Conservation (phyloP, 92 coral and sea anemone genomes). For the Heteractis magnifica region DNA sequence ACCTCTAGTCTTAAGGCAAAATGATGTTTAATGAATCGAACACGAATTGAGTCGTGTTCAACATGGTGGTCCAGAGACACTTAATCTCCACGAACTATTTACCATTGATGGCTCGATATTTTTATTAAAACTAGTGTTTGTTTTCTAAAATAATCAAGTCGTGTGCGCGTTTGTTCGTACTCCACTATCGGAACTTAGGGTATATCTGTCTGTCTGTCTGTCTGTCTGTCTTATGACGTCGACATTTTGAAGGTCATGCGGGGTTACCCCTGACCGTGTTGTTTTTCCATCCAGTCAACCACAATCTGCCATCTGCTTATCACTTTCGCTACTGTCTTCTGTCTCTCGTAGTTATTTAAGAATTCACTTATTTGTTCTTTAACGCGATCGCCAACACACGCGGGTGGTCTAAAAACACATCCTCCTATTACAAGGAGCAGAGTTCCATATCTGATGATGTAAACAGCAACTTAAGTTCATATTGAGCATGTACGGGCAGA, state of each 20-base stretch:
- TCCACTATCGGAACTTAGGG: not conserved
- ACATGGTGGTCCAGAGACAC: too few species aligned
- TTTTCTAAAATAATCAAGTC: slow-evolving; percentile 1
- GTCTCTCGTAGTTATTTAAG: slow-evolving; percentile 25
- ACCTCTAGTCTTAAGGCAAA: not conserved
- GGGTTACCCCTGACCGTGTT: slow-evolving; percentile 53
- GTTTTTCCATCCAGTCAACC: slow-evolving; percentile 48
- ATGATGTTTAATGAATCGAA: not conserved
- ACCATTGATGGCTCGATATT: not conserved
- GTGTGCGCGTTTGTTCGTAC: not conserved
- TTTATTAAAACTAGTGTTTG: not conserved
- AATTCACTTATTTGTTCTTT: slow-evolving; percentile 30
- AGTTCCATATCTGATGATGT: not conserved
- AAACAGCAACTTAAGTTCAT: slow-evolving; percentile 6
- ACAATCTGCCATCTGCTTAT: slow-evolving; percentile 70
- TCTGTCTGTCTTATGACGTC: slow-evolving; percentile 9
- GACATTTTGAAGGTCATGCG: slow-evolving; percentile 23
- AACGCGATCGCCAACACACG: slow-evolving; percentile 2
- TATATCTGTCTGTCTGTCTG: slow-evolving; percentile 29
- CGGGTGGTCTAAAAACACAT: slow-evolving; percentile 29
- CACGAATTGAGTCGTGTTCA: too few species aligned
- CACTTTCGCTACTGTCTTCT: slow-evolving; percentile 32
- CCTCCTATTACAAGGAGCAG: not conserved
- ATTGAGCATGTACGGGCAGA: slow-evolving; percentile 18
- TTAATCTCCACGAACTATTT: not conserved